Conservation (phyloP, 2,888 invertebrate genomes). For the Diaprepes abbreviatus region DNA sequence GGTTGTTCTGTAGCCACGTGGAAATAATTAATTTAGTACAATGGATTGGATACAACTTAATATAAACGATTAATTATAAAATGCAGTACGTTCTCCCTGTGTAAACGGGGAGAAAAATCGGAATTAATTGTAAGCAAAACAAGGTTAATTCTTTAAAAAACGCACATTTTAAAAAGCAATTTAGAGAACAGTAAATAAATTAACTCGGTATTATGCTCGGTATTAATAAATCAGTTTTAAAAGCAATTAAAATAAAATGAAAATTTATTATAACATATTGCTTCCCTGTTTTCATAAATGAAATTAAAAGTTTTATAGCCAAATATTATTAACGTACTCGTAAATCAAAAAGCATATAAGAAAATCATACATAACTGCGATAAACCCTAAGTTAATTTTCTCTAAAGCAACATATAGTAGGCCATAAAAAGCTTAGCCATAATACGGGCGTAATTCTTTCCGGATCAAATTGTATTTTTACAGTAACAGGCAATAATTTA, state of each 20-base stretch:
- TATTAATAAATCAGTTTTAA: neutral
- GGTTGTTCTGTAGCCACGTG: no score
- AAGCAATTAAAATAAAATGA: conserved; percentile 3
- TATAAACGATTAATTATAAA: no score
- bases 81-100: no score
- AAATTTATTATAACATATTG: neutral
- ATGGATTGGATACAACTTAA: no score
- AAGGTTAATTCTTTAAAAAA: no score
- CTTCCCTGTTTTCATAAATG: neutral
- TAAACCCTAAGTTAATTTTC: conserved; percentile 28
- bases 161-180: no score
- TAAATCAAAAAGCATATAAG: conserved; percentile 13
- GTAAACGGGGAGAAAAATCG: no score
- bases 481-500: conserved; percentile 35
- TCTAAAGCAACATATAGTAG: conserved; percentile 23
- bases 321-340: conserved; percentile 10
- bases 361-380: conserved; percentile 25
- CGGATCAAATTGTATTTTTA: conserved; percentile 40
- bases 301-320: conserved; percentile 12
- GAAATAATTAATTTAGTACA: no score
- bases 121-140: no score
- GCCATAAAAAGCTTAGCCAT: conserved; percentile 23
- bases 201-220: neutral
- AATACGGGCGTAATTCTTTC: conserved; percentile 33
- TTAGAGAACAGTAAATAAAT: neutral